Percentiles rank a stretch among this genome's conserved stretches.
Conservation (phyloP, 2,797 vertebrate genomes). For the Chaunax sp. region DNA sequence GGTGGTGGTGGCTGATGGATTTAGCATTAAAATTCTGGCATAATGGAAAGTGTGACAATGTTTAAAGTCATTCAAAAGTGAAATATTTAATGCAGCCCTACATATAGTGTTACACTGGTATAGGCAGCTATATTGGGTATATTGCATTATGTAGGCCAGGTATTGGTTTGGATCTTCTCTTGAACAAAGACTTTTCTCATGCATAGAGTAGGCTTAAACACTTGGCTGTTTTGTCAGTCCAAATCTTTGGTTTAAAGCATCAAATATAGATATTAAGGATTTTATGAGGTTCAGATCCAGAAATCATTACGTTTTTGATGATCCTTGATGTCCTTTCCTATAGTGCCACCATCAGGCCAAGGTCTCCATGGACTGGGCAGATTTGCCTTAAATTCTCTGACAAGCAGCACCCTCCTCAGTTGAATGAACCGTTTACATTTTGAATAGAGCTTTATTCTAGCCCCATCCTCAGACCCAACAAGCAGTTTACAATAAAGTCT, state of each 20-base stretch:
- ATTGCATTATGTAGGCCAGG: no score
- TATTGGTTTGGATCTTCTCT: no score
- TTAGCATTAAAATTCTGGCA: neutral
- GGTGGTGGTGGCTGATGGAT: neutral
- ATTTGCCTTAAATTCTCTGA: neutral
- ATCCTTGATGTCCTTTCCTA: no score
- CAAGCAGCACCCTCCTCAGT: neutral
- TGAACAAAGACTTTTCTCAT: no score
- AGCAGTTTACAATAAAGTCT: neutral
- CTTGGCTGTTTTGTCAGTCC: no score
- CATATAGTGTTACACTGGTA: no score
- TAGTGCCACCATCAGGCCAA: constrained; percentile 2
- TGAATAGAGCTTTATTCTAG: neutral
- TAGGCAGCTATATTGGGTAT: no score
- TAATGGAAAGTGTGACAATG: neutral
- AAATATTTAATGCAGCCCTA: neutral
- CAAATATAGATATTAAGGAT: neutral
- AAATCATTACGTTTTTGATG: neutral
- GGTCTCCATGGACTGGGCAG: neutral
- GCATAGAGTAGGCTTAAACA: no score
- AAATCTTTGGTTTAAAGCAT: neutral
- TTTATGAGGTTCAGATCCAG: neutral
- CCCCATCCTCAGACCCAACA: neutral
- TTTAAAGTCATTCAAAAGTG: neutral
- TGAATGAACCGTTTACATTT: neutral